Conservation (phyloP, 2,797 vertebrate species). For the Ispidina lecontei region DNA sequence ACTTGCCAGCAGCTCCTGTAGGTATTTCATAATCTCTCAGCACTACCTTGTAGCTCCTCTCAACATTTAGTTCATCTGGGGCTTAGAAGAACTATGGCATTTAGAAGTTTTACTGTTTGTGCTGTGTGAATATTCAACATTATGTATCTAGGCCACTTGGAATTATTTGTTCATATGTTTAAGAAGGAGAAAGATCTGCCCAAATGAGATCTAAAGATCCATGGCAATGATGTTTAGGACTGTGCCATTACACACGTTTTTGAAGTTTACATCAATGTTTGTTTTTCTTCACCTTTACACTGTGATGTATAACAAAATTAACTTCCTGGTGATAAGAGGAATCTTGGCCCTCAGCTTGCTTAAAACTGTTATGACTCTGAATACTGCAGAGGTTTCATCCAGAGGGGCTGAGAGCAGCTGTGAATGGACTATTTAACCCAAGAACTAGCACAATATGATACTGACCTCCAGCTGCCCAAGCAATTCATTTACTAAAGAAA, state of each 20-base stretch:
- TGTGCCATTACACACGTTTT: too few relatives aligned
- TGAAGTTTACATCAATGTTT: neutral
- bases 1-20: neutral
- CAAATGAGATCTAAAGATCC: neutral
- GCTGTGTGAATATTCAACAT: neutral
- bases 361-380: neutral
- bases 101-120: neutral
- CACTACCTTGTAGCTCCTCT: neutral
- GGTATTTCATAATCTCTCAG: neutral
- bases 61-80: neutral
- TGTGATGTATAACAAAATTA: neutral
- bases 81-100: neutral
- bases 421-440: neutral
- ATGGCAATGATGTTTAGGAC: neutral
- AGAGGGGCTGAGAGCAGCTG: neutral
- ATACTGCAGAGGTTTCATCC: neutral
- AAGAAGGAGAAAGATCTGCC: neutral
- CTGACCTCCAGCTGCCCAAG: neutral
- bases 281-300: neutral
- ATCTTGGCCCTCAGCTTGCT: neutral
- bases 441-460: neutral
- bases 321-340: neutral
- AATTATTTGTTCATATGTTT: neutral
- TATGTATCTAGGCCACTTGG: neutral
- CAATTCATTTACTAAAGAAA: constrained; percentile 10